Evolutionary conservation across 2,888 invertebrate species (phyloP), one percentile per base, ranked within the genome.

Genomic region (Dromius quadrimaculatus): DNA sequence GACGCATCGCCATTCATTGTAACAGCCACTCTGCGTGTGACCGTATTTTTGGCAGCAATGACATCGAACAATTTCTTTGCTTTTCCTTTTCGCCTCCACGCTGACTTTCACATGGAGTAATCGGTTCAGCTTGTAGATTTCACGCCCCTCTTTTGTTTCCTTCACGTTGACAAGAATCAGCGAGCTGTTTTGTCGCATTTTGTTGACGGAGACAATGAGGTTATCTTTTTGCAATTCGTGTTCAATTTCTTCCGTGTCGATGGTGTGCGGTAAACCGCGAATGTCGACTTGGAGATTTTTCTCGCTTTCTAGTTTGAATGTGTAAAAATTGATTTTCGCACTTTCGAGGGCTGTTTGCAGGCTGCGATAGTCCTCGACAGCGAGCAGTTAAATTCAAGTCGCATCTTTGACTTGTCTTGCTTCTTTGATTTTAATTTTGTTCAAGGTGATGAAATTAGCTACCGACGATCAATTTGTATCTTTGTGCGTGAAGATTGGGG

Each of bases 51-150:
- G 74, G 22, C 74, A 73, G 28, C 71, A 71, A 15, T 61, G 71
- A 20, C 74, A 75, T 63, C 73, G 74, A 0, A 61, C 69, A 5
- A 74, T 71, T 15, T 57, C 43, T n/a, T 34, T 50, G 17, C 41
- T 41, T 62, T 50, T 28, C 5, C 74, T 68, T 0, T 81, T 81
- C 2, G 80, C 79, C 73, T 84, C 83, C 50, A 84, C 72, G 36
- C 59, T 76, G 0, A 84, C 78, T 74, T 11, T 82, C 75, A 28
- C 83, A 19, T 73, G 76, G 47, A 77, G 76, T 1, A 81, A 81
- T 11, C 78, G 73, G 0, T 76, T 75, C 72, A 77, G 75, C 69
- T 77, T 74, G 28, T 41, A 63, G 8, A 71, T 57, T 20, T 47
- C 38, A 22, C 41, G 9, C 8, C 54, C 54, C 9, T n/a, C 54